Base-by-base conservation (phyloP, 2,113 vertebrate species). In the Sterrhoptilus dennistouni region DNA sequence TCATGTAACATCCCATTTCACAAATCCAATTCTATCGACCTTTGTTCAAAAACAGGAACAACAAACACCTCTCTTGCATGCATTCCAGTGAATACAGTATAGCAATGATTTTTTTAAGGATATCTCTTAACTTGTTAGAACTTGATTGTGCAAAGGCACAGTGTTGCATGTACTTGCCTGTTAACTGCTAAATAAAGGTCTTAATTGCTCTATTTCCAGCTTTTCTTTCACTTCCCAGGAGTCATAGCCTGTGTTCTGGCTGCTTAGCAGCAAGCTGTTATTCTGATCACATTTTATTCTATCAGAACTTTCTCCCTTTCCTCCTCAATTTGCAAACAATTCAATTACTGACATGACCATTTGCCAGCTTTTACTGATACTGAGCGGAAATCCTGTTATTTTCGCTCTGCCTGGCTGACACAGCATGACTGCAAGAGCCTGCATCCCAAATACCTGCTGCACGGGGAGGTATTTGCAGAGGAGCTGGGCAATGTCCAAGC, bases 201-300 rank as follows among this genome's bases (percentile, higher is more conserved):
- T 88, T 91, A 87, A 96, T 80, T 94, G 42, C 38, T 90, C 14
- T 57, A 81, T 94, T 93, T 94, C 74, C 60, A 83, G 35, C 20
- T 89, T 88, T 90, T 83, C 50, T 68, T 42, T 71, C 56, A 56
- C 19, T 91, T 93, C 72, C 35, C 79, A 83, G 47, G 50, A 70
- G 52, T 36, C 49, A 50, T 11, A 70, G 47, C 36, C 64, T 18
- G 20, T 56, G 33, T n/a, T 94, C 61, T 49, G 88, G 68, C 47
- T 71, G 20, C 31, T 94, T 40, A 83, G 61, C 16, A 69, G 54
- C 7, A 20, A 74, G 28, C 28, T 90, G 18, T 71, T 82, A 52
- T 74, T 88, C 50, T 38, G 38, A 87, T 63, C 35, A 71, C 14
- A 4, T 64, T 90, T 83, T 70, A 56, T 56, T 12, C 9, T 64